These are phyloP conservation scores for Palythoa caribaeorum DNA, from an alignment of 92 coral and sea anemone genomes.

Conservation along the genomic window DNA sequence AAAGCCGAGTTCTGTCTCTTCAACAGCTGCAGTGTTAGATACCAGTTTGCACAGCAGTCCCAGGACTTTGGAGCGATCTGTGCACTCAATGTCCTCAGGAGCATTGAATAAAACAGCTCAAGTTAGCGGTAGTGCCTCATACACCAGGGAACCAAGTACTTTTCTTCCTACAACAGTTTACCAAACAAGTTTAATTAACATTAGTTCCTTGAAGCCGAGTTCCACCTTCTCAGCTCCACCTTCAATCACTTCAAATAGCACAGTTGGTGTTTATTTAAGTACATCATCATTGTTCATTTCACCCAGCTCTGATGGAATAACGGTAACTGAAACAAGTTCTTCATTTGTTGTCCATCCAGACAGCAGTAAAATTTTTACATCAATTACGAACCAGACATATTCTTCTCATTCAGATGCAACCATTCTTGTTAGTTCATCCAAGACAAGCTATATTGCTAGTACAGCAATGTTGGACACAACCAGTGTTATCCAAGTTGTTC, in stretches of 20 bases:
- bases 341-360: constrained; percentile 12
- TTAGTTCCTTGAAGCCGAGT: neutral
- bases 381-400: constrained; percentile 13
- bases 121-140: neutral
- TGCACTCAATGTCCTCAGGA: neutral
- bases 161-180: neutral
- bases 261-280: neutral
- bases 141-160: constrained; percentile 7
- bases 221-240: neutral
- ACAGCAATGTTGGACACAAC: constrained; percentile 21
- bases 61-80: neutral
- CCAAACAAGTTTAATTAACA: constrained; percentile 9
- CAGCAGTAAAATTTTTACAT: constrained; percentile 17
- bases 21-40: neutral
- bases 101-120: neutral
- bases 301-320: constrained; percentile 13
- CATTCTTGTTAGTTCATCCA: neutral
- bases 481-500: constrained; percentile 6
- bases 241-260: neutral
- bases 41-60: neutral
- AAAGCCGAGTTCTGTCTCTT: neutral
- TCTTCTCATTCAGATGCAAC: neutral
- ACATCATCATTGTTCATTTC: neutral
- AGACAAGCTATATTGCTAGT: neutral
- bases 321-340: neutral